Base-by-base conservation (phyloP, 1,140 invertebrate species). In the Zaprionus davidi region DNA sequence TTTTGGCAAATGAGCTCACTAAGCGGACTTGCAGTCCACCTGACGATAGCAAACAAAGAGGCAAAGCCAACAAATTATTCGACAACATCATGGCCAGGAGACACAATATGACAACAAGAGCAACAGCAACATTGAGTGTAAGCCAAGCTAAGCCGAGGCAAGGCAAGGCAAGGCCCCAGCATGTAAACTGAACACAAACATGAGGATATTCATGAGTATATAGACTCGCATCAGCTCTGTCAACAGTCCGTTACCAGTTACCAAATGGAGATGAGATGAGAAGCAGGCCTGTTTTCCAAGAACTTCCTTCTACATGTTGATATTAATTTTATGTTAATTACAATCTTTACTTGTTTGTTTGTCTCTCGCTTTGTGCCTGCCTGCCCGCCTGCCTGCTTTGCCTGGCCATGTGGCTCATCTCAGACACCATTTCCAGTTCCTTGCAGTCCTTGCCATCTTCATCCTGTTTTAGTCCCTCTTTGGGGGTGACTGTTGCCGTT, bases 321-420 rank as follows among this genome's bases (percentile, higher is more conserved):
- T 84, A 83, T 80, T 87, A 87, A 88, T 90, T 90, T 88, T 81
- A 88, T 88, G 85, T 85, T 88, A 88, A 88, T 88, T 88, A 90
- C 85, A 85, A 90, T 79, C 81, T 84, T 76, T 72, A 66, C 81
- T 68, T 79, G 69, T 78, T 76, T 81, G 79, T 69, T 79, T 76
- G 76, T 62, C 59, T 66, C 53, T 49, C 64, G 11, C 66, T 74
- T 64, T 68, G 59, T 71, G 76, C 59, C 65, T 34, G 24, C 20
- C 17, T 15, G 56, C 38, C 53, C 41, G 38, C 67, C 24, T 12
- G 11, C 49, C 15, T 36, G 15, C 65, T 41, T 34, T 34, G 17
- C 12, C 13, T 66, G 65, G 41, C 38, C 38, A 57, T 58, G 53
- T 67, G 55, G 38, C 26, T 31, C 46, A 24, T 24, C 26, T 64